phyloP scores from a whole-genome alignment of 64 coral and sea anemone species.

The Exaiptasia diaphana region DNA sequence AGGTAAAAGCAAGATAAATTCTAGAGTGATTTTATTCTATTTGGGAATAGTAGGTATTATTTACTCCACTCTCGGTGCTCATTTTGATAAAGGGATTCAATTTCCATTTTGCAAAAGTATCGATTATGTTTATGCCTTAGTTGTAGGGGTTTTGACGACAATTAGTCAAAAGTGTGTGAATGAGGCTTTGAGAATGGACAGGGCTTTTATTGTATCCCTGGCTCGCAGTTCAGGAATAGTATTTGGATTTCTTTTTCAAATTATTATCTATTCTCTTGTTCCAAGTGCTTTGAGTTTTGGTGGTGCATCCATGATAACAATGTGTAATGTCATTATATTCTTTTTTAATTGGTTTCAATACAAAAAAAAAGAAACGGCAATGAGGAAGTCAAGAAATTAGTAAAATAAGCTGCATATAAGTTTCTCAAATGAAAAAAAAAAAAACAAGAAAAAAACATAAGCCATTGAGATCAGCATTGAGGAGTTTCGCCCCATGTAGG shows the following conservation, averaged over 20 bases:
- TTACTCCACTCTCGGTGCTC: neutral
- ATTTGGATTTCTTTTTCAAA: conserved; percentile 37
- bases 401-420: neutral
- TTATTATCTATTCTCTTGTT: neutral
- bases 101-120: conserved; percentile 45
- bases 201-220: conserved; percentile 24
- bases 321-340: conserved; percentile 52
- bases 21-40: conserved; percentile 45
- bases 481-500: no score
- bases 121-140: conserved; percentile 21
- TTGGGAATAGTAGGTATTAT: conserved; percentile 15
- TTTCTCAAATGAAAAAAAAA: neutral
- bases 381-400: no score
- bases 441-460: no score
- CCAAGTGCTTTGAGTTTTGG: conserved; percentile 44
- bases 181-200: conserved; percentile 28
- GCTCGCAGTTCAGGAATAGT: conserved; percentile 35
- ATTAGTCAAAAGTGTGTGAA: neutral
- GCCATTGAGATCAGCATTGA: no score
- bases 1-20: neutral
- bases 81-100: conserved; percentile 22
- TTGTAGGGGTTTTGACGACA: neutral
- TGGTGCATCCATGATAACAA: conserved; percentile 13
- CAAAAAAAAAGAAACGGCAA: no score
- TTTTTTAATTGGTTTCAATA: conserved; percentile 1